Evolutionary conservation across 2,797 vertebrate genomes (phyloP), one percentile per base, ranked within the genome.

Genomic region (Anguilla pacifica): DNA sequence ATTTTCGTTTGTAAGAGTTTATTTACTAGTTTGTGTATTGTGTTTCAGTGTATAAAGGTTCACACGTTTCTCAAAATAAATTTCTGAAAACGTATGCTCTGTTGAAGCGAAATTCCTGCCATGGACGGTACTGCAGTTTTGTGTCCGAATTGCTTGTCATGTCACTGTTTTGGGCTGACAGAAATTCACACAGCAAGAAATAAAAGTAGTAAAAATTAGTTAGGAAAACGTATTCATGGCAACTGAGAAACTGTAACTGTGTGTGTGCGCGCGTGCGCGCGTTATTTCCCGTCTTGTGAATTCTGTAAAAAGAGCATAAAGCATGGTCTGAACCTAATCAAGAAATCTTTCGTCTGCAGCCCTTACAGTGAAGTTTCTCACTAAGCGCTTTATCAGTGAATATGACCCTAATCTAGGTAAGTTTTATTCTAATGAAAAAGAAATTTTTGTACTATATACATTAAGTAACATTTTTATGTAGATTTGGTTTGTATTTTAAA

Each of bases 351-450:
- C 91, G 88, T 93, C 86, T 91, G 61, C 95, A 99, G 98, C 98
- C 0, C 94, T 98, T 92, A 97, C 97, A 0, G 98, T 98, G 90
- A 99, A 98, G 94, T 98, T 99, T 93, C 97, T 99, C 43, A 99
- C 98, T 84, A 98, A 97, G 93, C 96, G 98, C 89, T 98, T 98
- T 93, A 98, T 98, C 91, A 96, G 97, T 25, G 97, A 98, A 93
- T 98, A 98, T 22, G 97, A 98, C 88, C 97, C 97, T 0, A 95
- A 97, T 87, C 93, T 98, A 85, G 98, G 98, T 98, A 95, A 98
- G 97, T 74, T 0, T 0, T 7, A 0, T 79, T 53, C 22, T 25
- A 10, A n/a, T n/a, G 7, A 6, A n/a, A 22, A 51, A n/a, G 17
- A 39, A 19, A 51, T 3, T n/a, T 9, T 51, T 82, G 79, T 25